A percentile compares a stretch with the other conserved stretches of the same genome.
These are phyloP conservation scores for Netelia melanura DNA, from an alignment of 2,888 invertebrate species.

Conservation along the genomic window DNA sequence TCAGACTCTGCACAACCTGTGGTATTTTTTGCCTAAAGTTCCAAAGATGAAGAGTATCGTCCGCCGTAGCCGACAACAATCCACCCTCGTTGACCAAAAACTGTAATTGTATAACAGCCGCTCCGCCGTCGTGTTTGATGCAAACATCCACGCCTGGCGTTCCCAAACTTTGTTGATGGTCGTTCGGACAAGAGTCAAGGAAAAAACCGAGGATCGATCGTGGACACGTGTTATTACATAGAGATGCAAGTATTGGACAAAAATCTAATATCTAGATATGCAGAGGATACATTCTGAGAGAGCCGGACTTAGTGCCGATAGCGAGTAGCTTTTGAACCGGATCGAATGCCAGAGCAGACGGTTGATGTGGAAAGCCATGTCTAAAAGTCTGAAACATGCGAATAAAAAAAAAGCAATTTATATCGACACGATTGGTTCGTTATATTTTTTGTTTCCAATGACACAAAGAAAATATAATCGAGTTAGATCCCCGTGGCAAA, in stretches of 20 bases:
- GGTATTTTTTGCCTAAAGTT: conserved; percentile 97
- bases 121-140: conserved; percentile 92
- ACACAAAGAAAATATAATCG: too few species aligned
- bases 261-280: conserved; percentile 23
- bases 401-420: conserved; percentile 29
- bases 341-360: conserved; percentile 98
- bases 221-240: neutral
- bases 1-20: conserved; percentile 97
- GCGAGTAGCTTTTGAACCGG: conserved; percentile 98
- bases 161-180: conserved; percentile 90
- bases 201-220: conserved; percentile 35
- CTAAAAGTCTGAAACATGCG: conserved; percentile 93
- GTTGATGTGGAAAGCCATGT: conserved; percentile 99
- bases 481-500: too few species aligned
- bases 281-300: conserved; percentile 98
- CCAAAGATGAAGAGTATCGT: conserved; percentile 99
- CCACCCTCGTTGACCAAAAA: conserved; percentile 99
- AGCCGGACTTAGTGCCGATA: conserved; percentile 98
- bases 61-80: conserved; percentile 97
- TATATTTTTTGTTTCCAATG: neutral
- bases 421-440: neutral
- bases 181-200: conserved; percentile 49
- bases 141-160: conserved; percentile 98
- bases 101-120: conserved; percentile 95
- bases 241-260: neutral